phyloP scores from a whole-genome alignment of 2,888 invertebrate genomes.

The Melanostoma mellinum region DNA sequence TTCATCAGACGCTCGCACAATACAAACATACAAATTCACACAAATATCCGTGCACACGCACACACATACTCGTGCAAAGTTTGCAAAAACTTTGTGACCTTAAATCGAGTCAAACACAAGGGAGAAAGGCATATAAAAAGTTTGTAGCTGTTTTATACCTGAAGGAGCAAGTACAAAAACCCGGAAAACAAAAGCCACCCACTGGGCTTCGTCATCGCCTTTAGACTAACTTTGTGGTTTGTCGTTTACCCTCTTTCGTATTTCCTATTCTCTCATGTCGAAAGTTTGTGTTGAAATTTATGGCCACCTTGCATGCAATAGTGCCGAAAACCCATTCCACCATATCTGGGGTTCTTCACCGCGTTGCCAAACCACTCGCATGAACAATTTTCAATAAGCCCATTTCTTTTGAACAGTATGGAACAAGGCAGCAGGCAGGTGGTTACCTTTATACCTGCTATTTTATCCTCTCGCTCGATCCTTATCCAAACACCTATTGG shows the following conservation, averaged over 20 bases:
- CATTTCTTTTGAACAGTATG: background rate
- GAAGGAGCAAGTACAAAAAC: slow-evolving; percentile 4
- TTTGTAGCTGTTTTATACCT: slow-evolving; percentile 35
- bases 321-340: slow-evolving; percentile 51
- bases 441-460: background rate
- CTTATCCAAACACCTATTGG: slow-evolving; percentile 17
- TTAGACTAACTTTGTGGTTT: slow-evolving; percentile 48
- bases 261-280: slow-evolving; percentile 28
- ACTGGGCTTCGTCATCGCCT: slow-evolving; percentile 24
- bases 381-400: slow-evolving; percentile 50
- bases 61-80: background rate
- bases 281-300: slow-evolving; percentile 66
- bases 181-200: slow-evolving; percentile 18
- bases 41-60: background rate
- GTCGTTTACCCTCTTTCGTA: slow-evolving; percentile 41
- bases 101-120: slow-evolving; percentile 32
- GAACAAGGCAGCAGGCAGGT: background rate
- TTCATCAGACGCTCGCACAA: slow-evolving; percentile 14
- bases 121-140: slow-evolving; percentile 12
- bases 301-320: slow-evolving; percentile 66
- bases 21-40: background rate
- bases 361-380: slow-evolving; percentile 29
- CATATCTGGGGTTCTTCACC: background rate
- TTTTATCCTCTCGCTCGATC: background rate
- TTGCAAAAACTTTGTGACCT: slow-evolving; percentile 22